Conservation (phyloP, 2,113 vertebrate genomes). For the Proterorhinus semilunaris region DNA sequence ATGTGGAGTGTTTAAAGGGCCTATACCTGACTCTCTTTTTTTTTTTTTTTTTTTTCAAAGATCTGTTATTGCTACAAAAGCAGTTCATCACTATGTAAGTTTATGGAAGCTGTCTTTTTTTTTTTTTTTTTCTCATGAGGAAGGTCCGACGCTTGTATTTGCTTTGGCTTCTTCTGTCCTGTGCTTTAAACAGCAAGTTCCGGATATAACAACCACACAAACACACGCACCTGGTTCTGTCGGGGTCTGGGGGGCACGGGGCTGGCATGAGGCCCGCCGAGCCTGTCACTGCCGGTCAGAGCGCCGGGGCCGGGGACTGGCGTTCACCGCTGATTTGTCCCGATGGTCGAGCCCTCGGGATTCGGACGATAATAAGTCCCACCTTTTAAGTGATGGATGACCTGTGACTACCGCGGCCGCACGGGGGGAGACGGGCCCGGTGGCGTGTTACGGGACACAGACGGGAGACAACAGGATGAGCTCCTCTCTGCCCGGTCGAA, state of each 20-base stretch:
- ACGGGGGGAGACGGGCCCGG: slow-evolving; percentile 63
- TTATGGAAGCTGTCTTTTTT: no score
- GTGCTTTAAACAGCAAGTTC: slow-evolving; percentile 45
- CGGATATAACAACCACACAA: slow-evolving; percentile 57
- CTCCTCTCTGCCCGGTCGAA: no score
- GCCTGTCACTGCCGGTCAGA: slow-evolving; percentile 73
- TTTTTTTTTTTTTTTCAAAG: no score
- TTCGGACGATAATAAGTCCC: slow-evolving; percentile 69
- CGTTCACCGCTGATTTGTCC: slow-evolving; percentile 75
- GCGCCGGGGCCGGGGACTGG: slow-evolving; percentile 55
- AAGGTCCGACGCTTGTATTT: no score
- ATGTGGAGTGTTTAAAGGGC: no score
- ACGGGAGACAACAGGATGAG: slow-evolving; percentile 29
- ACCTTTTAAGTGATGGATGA: slow-evolving; percentile 75
- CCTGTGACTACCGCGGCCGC: slow-evolving; percentile 71
- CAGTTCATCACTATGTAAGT: no score
- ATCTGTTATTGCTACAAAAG: no score
- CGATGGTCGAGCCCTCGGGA: slow-evolving; percentile 60
- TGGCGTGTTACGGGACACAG: slow-evolving; percentile 59
- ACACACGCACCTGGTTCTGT: slow-evolving; percentile 59
- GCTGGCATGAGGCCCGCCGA: slow-evolving; percentile 70
- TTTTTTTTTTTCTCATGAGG: no score
- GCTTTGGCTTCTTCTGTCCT: no score
- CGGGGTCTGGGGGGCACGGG: slow-evolving; percentile 54
- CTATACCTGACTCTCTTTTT: no score